Percentiles rank a stretch among this genome's conserved stretches.
Conservation (phyloP, 2,888 invertebrate genomes). For the Mythimna pallens region DNA sequence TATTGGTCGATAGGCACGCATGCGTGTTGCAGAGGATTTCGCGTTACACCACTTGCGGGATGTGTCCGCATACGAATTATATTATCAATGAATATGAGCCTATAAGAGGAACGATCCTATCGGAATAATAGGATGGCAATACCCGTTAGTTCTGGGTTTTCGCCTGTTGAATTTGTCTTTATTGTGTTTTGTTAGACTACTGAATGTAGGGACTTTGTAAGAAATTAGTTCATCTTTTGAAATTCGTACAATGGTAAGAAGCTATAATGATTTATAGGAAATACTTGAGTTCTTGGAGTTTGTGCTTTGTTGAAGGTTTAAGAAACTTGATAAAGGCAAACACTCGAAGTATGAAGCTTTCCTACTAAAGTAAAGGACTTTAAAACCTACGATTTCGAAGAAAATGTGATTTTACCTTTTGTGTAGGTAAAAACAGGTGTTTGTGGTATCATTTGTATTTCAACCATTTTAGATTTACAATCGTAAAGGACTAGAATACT, state of each 20-base stretch:
- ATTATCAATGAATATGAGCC: not conserved
- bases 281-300: not conserved
- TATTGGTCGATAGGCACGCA: not conserved
- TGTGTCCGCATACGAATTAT: not conserved
- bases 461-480: no score
- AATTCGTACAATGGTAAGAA: not conserved
- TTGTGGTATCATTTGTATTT: not conserved
- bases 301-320: not conserved
- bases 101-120: conserved; percentile 36
- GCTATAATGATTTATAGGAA: not conserved
- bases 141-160: conserved; percentile 64
- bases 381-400: not conserved
- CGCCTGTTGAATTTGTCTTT: conserved; percentile 60
- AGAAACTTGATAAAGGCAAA: not conserved
- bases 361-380: not conserved
- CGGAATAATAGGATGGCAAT: conserved; percentile 50
- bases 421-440: not conserved
- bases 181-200: conserved; percentile 46
- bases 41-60: not conserved
- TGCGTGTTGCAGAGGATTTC: not conserved
- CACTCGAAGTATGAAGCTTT: not conserved
- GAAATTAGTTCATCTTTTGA: no score
- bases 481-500: no score
- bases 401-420: not conserved
- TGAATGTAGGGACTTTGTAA: not conserved